Percentiles rank a stretch among this genome's conserved stretches.
These are phyloP conservation scores for Delphinus delphis DNA, from an alignment of 2,113 vertebrate species.

Conservation along the genomic window DNA sequence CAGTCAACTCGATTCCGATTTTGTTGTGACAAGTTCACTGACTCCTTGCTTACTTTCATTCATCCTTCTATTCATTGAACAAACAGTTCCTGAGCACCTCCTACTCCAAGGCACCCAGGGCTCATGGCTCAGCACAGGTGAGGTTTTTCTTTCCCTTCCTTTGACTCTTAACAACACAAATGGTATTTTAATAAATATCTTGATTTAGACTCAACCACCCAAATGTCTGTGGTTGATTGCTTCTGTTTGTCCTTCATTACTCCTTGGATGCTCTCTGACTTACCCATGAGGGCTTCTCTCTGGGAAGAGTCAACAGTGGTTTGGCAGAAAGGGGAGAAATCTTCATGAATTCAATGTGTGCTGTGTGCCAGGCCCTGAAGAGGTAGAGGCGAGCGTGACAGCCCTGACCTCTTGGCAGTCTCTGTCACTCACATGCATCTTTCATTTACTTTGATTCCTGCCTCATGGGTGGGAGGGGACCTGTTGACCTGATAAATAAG, in stretches of 20 bases:
- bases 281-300: not conserved
- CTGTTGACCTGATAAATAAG: not conserved
- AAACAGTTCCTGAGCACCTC: too few relatives aligned
- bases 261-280: rapidly evolving
- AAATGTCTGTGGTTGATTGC: not conserved
- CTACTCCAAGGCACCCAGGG: rapidly evolving
- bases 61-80: too few relatives aligned
- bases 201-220: not conserved
- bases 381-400: too few relatives aligned
- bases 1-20: rapidly evolving
- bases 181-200: not conserved
- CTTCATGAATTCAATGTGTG: rapidly evolving
- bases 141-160: not conserved
- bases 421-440: not conserved
- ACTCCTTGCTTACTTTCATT: rapidly evolving
- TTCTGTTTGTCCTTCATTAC: not conserved
- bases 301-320: not conserved
- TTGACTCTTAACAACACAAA: not conserved
- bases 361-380: not conserved
- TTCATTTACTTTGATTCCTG: not conserved
- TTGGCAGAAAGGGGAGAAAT: not conserved
- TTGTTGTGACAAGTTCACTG: too few relatives aligned
- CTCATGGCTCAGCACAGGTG: not conserved
- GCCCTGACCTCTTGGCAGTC: not conserved
- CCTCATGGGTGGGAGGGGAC: not conserved